Evolutionary conservation across 2,888 invertebrate genomes (phyloP), one percentile per base, ranked within the genome.

Genomic region (Scaptomyza flava): DNA sequence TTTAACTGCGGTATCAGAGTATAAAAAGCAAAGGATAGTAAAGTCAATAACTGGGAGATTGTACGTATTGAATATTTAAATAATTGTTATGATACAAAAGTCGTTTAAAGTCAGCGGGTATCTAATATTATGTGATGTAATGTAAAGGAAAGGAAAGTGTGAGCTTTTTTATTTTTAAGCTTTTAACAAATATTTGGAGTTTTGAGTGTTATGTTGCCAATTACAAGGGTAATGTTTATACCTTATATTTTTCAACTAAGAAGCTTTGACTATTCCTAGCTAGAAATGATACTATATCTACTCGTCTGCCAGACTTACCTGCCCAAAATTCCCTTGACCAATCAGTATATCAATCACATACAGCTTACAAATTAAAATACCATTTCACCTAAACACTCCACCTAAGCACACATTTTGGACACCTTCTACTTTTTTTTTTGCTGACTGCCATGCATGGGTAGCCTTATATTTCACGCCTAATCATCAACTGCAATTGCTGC

Each of bases 401-500:
- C 9, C 41, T 9, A 41, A 38, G 6, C 8, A 23, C 31, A 51
- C 33, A 51, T 42, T 72, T 57, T 20, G 33, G 7, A 23, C 36
- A 42, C 7, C 14, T 43, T 42, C 14, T 11, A 6, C 3, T 42
- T 42, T 11, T 34, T 8, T 27, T 53, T 38, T 54, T 38, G 31
- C 30, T 7, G 53, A 17, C 31, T 56, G 6, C 36, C 36, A 36
- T 36, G 36, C 36, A 36, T 38, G 38, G 58, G 43, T 52, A 54
- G 34, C 20, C 53, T 58, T 70, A 73, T 66, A 73, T 77, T 77
- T 77, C 71, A 74, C 66, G 77, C 61, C 78, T 64, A 77, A 78
- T 79, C 73, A 77, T 78, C 68, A 73, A 73, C 68, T 78, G 69
- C 72, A 72, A 71, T 81, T 79, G 74, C 45, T 58, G 36, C n/a